These are phyloP conservation scores for Hypothenemus hampei DNA, from an alignment of 1,140 invertebrate genomes.

Conservation along the genomic window DNA sequence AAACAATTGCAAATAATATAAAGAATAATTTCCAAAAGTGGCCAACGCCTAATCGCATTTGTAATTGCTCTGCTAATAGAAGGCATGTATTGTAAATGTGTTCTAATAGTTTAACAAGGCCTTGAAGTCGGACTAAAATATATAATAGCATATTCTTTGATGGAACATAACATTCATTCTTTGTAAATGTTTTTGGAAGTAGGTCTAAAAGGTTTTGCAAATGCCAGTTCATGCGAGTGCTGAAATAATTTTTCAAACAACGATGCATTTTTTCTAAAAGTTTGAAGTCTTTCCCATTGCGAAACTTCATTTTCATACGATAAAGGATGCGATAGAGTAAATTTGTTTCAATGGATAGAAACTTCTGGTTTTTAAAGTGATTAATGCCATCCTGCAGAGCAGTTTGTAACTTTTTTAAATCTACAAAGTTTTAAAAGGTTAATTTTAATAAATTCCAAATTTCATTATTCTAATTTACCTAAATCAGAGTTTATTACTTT, in stretches of 20 bases:
- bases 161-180: conserved; percentile 43
- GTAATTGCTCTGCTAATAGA: conserved; percentile 41
- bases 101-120: conserved; percentile 46
- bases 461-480: conserved; percentile 27
- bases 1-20: conserved; percentile 45
- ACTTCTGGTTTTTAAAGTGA: conserved; percentile 41
- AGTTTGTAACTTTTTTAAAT: conserved; percentile 30
- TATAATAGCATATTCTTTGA: conserved; percentile 50
- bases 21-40: conserved; percentile 49
- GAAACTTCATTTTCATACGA: conserved; percentile 52
- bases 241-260: conserved; percentile 47
- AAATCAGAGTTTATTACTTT: conserved; percentile 27
- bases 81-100: conserved; percentile 42
- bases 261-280: conserved; percentile 49
- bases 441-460: conserved; percentile 3
- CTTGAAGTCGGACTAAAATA: conserved; percentile 48
- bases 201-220: conserved; percentile 39
- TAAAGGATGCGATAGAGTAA: conserved; percentile 49
- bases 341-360: conserved; percentile 45
- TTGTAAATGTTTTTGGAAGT: conserved; percentile 31
- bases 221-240: conserved; percentile 37
- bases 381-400: conserved; percentile 33
- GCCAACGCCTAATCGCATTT: conserved; percentile 44
- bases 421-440: conserved; percentile 25
- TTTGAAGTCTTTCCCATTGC: conserved; percentile 50